A percentile compares a stretch with the other conserved stretches of the same genome.
Conservation (phyloP, 1,140 invertebrate genomes). For the Ruditapes philippinarum region DNA sequence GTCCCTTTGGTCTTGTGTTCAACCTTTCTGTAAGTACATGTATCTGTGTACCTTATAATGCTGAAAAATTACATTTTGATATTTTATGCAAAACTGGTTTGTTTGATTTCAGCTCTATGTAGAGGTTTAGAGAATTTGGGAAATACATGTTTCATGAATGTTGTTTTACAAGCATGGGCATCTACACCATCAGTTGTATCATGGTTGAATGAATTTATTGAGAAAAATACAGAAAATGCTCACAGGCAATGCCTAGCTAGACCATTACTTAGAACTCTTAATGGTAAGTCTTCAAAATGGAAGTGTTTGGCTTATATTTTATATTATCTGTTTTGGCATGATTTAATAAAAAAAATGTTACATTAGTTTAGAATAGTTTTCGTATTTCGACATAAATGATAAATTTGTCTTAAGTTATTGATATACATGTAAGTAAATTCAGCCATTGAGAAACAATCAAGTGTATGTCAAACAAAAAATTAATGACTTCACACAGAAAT, state of each 20-base stretch:
- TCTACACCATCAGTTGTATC: slow-evolving; percentile 92
- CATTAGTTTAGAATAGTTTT: too few species aligned
- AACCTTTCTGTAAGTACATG: not conserved
- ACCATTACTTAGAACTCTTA: slow-evolving; percentile 77
- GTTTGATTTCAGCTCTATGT: slow-evolving; percentile 83
- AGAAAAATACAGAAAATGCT: slow-evolving; percentile 53
- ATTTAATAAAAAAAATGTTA: too few species aligned
- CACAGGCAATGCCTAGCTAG: slow-evolving; percentile 70
- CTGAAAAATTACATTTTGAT: not conserved
- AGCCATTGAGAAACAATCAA: too few species aligned
- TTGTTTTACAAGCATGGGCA: slow-evolving; percentile 97
- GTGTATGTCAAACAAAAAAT: too few species aligned
- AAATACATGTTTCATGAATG: slow-evolving; percentile 99
- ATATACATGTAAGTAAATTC: too few species aligned
- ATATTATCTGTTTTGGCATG: too few species aligned
- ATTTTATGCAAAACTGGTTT: not conserved
- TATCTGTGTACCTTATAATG: not conserved
- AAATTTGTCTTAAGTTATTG: too few species aligned
- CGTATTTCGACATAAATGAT: too few species aligned
- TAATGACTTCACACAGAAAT: too few species aligned
- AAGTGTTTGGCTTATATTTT: too few species aligned
- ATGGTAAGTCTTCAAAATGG: too few species aligned
- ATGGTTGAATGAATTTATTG: slow-evolving; percentile 90
- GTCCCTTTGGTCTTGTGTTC: too few species aligned
- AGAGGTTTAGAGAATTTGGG: slow-evolving; percentile 98